phyloP scores from a whole-genome alignment of 1,140 invertebrate species.

The Cyrtorhinus lividipennis region DNA sequence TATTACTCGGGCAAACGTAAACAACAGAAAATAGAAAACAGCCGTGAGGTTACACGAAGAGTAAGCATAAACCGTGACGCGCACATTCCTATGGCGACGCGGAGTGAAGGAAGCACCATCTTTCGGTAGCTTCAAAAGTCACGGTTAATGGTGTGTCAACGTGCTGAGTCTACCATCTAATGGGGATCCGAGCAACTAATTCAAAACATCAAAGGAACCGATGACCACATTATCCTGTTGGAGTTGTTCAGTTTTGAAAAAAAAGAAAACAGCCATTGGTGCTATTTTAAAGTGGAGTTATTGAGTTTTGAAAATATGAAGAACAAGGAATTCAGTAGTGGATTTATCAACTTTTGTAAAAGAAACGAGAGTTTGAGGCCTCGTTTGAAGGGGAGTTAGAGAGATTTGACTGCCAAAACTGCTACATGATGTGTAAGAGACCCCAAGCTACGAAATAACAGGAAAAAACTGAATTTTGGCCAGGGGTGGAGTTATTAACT shows the following conservation, averaged over 20 bases:
- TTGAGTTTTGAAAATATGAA: background rate
- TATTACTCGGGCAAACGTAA: background rate
- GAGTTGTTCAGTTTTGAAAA: background rate
- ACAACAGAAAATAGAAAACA: too few species aligned
- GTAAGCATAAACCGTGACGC: background rate
- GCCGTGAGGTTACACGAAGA: background rate
- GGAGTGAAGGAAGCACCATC: background rate
- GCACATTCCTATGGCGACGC: background rate
- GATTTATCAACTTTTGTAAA: background rate
- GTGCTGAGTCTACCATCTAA: background rate
- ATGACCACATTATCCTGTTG: background rate
- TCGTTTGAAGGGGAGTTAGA: background rate
- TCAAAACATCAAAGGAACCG: background rate
- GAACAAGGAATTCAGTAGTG: background rate
- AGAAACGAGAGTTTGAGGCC: background rate
- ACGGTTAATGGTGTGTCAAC: background rate
- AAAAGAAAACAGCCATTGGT: background rate
- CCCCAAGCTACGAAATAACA: background rate
- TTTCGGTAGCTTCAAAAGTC: background rate
- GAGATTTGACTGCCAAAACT: background rate
- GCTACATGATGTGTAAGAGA: constrained; percentile 17
- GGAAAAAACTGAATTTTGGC: background rate
- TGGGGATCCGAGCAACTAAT: background rate
- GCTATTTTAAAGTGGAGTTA: background rate
- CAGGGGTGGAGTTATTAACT: background rate